These are phyloP conservation scores for Prostheceraeus crozeri DNA, from an alignment of 2,888 invertebrate species.

Conservation along the genomic window DNA sequence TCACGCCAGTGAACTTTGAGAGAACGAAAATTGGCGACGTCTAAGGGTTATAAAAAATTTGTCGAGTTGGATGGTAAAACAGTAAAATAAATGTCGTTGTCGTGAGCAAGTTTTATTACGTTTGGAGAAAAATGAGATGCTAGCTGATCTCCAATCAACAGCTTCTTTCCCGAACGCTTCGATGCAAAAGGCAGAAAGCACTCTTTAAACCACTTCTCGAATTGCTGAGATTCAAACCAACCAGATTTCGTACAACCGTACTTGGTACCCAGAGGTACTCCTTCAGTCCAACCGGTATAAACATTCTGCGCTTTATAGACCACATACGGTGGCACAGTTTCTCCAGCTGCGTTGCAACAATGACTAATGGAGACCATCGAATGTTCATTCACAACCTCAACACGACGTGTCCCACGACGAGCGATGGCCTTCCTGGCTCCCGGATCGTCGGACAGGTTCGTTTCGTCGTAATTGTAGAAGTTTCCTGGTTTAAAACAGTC, in stretches of 20 bases:
- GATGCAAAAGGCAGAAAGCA: constrained; percentile 20
- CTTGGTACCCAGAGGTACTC: neutral
- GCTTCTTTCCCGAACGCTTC: neutral
- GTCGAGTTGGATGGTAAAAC: constrained; percentile 13
- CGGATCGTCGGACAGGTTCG: no score
- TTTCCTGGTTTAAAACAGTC: no score
- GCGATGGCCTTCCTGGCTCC: no score
- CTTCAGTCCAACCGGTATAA: constrained; percentile 22
- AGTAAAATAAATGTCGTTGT: constrained; percentile 16
- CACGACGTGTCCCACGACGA: no score
- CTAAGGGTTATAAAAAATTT: constrained; percentile 1
- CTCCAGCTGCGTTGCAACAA: no score
- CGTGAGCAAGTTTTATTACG: constrained; percentile 3
- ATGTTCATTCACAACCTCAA: no score
- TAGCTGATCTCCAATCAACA: constrained; percentile 15
- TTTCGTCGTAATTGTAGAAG: no score
- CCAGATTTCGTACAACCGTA: constrained; percentile 13
- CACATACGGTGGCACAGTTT: no score
- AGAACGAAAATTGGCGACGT: constrained; percentile 17
- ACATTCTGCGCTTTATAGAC: no score
- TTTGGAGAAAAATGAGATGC: constrained; percentile 3
- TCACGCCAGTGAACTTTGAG: constrained; percentile 11
- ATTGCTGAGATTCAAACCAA: constrained; percentile 3
- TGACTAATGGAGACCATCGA: no score
- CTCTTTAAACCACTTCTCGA: constrained; percentile 3